Base-by-base conservation (phyloP, 2,797 vertebrate species). In the Saxicola maurus region DNA sequence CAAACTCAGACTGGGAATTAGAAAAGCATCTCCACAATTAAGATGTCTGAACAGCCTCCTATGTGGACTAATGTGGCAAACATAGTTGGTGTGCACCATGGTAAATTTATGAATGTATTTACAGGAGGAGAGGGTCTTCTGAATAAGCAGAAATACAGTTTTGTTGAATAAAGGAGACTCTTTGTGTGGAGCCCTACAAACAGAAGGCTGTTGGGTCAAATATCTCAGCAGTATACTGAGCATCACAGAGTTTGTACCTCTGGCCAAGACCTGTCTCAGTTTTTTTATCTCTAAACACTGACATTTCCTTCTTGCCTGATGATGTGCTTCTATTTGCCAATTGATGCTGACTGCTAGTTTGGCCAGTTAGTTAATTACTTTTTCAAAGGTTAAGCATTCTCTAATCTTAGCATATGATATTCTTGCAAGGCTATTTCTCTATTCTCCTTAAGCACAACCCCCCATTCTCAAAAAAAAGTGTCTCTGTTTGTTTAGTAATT, bases 401-500 rank as follows among this genome's bases (percentile, higher is more conserved):
- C 17, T 56, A 37, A 17, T 67, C 40, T 65, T 59, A 72, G 38
- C 45, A 68, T 37, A 65, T 0, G 0, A 30, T 31, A 33, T 52
- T 69, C 31, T 62, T 87, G 33, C 30, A 53, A 60, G 37, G 60
- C 76, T 62, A 56, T 87, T 81, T 82, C 43, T 71, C 19, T 8
- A 35, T 74, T 68, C 67, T 25, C 30, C 21, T 66, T 69, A 71
- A 76, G 13, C 7, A 17, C 24, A 51, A 13, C 55, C 19, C 7
- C 17, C 27, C 10, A 23, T 0, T 0, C 78, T 83, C 11, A 55
- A 31, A 85, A 52, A 13, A 12, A 35, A 20, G 45, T 28, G 19
- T 27, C 20, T 91, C 23, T 81, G 40, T 80, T 77, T 80, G 51
- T 77, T 75, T 83, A 33, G 35, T 79, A 92, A 86, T 62, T 67